These are phyloP conservation scores for Phrynocephalus versicolor DNA, from an alignment of 2,113 vertebrate genomes.

Conservation along the genomic window DNA sequence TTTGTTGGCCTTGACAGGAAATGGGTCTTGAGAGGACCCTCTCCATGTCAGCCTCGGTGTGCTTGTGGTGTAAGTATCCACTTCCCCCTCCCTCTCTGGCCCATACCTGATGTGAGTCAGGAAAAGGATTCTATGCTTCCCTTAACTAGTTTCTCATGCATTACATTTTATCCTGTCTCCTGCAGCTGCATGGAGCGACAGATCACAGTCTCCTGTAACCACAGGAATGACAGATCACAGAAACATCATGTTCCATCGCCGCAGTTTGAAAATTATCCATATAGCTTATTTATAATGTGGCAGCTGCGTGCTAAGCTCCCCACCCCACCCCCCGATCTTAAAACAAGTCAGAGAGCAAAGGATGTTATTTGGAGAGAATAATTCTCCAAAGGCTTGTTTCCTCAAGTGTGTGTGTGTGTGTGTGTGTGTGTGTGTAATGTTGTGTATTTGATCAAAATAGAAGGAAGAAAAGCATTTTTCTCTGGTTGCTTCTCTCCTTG, in stretches of 20 bases:
- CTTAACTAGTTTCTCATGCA: background rate
- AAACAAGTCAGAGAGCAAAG: constrained; percentile 25
- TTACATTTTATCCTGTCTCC: background rate
- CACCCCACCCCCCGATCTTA: background rate
- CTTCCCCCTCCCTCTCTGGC: background rate
- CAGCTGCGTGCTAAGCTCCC: constrained; percentile 7
- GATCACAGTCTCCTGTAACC: constrained; percentile 10
- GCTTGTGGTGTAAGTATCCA: background rate
- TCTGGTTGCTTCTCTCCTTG: constrained; percentile 1
- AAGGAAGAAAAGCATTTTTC: constrained; percentile 26
- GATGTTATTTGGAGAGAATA: constrained; percentile 43
- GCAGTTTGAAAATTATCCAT: background rate
- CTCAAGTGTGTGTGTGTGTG: constrained; percentile 27
- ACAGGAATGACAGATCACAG: background rate
- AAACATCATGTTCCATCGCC: background rate
- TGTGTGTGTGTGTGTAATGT: background rate
- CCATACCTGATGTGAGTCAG: background rate
- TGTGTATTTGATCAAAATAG: constrained; percentile 39
- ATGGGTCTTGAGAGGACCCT: background rate
- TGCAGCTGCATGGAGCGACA: background rate
- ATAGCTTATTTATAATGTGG: constrained; percentile 8
- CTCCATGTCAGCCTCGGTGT: background rate
- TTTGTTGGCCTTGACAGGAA: too few relatives aligned
- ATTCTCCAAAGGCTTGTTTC: constrained; percentile 41
- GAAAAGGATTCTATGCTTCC: background rate